These are phyloP conservation scores for Aculops lycopersici DNA, from an alignment of 1,140 invertebrate species.

Conservation along the genomic window DNA sequence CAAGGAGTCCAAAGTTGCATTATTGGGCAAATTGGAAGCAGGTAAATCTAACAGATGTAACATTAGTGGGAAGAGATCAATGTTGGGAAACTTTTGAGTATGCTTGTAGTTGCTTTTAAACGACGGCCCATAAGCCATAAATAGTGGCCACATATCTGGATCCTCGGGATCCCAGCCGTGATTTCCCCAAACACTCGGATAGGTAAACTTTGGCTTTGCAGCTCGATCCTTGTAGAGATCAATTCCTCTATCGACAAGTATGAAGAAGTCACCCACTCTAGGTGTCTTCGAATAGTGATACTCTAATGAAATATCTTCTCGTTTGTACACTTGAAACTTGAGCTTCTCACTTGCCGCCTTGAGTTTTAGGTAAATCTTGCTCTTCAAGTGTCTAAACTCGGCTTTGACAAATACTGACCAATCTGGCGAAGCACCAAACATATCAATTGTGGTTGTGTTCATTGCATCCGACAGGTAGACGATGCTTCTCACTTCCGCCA, in stretches of 20 bases:
- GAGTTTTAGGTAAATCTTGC: background rate
- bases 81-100: conserved; percentile 10
- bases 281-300: conserved; percentile 14
- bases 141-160: conserved; percentile 17
- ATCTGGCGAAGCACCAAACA: conserved; percentile 10
- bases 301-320: conserved; percentile 14
- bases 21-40: conserved; percentile 1
- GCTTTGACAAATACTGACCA: conserved; percentile 8
- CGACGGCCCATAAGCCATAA: conserved; percentile 17
- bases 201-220: background rate
- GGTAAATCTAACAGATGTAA: conserved; percentile 13
- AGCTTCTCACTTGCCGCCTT: background rate
- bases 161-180: conserved; percentile 17
- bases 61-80: conserved; percentile 16
- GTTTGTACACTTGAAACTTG: conserved; percentile 13
- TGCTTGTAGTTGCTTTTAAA: conserved; percentile 13
- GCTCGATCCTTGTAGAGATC: conserved; percentile 3
- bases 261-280: conserved; percentile 5
- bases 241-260: conserved; percentile 7
- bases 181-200: conserved; percentile 8
- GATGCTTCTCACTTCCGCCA: conserved; percentile 5
- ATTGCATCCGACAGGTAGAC: conserved; percentile 10
- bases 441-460: conserved; percentile 4
- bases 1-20: conserved; percentile 4
- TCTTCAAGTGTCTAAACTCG: conserved; percentile 1